Percentiles rank a stretch among this genome's conserved stretches.
These are phyloP conservation scores for Tetheella fluctuosa DNA, from an alignment of 2,888 invertebrate species.

Conservation along the genomic window DNA sequence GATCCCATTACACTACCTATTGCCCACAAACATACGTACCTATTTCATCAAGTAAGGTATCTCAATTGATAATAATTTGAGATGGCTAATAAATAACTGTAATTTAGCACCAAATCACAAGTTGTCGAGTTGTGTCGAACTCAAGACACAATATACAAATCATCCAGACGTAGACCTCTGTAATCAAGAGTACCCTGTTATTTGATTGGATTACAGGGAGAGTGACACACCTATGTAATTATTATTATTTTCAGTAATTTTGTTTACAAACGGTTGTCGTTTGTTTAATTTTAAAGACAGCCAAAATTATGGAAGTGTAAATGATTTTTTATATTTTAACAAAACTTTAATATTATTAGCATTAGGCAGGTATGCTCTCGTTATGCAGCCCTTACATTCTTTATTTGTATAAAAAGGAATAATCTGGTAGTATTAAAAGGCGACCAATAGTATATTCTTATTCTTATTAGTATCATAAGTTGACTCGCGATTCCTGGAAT, in stretches of 20 bases:
- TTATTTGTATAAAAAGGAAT: too few relatives aligned
- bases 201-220: constrained; percentile 14
- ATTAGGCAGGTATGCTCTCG: too few relatives aligned
- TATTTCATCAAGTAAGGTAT: not conserved
- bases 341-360: too few relatives aligned
- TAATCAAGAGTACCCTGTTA: constrained; percentile 16
- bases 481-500: too few relatives aligned
- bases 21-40: not conserved
- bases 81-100: not conserved
- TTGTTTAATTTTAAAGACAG: not conserved
- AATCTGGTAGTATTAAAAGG: too few relatives aligned
- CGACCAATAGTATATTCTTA: too few relatives aligned
- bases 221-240: not conserved
- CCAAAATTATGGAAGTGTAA: too few relatives aligned
- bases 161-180: constrained; percentile 1
- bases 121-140: constrained; percentile 2
- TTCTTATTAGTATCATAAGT: too few relatives aligned
- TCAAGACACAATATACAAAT: constrained; percentile 4
- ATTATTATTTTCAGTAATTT: not conserved
- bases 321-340: too few relatives aligned
- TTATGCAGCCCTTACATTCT: too few relatives aligned
- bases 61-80: not conserved
- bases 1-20: too few relatives aligned
- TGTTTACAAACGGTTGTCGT: not conserved
- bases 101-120: not conserved